These are phyloP conservation scores for Varecia variegata DNA, from an alignment of 2,797 vertebrate genomes.

Conservation along the genomic window DNA sequence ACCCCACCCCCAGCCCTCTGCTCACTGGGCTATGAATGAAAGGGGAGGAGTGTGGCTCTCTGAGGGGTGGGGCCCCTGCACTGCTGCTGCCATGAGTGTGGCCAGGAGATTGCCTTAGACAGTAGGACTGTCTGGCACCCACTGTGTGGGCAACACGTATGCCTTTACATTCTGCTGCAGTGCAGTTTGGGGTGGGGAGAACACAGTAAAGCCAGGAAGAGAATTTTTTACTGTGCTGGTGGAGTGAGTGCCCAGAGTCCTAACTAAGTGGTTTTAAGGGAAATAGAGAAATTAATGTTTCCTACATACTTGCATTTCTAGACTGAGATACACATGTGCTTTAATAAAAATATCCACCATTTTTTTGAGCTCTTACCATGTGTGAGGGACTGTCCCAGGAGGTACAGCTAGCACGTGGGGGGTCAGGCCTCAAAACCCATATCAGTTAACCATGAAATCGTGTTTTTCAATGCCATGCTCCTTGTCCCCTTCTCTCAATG, in stretches of 20 bases:
- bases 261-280: not conserved
- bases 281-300: not conserved
- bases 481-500: not conserved
- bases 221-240: not conserved
- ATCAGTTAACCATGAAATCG: not conserved
- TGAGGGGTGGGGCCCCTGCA: too few relatives aligned
- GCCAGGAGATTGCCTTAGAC: not conserved
- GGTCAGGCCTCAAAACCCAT: not conserved
- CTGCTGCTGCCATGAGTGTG: not conserved
- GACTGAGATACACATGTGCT: not conserved
- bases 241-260: not conserved
- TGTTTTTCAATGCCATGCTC: not conserved
- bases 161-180: not conserved
- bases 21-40: accelerated
- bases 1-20: accelerated
- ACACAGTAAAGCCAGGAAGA: not conserved
- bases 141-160: not conserved
- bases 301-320: not conserved
- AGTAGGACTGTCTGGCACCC: too few relatives aligned
- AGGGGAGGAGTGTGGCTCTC: not conserved
- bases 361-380: not conserved
- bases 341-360: not conserved
- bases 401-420: accelerated
- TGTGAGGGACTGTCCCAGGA: accelerated
- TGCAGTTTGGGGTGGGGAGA: not conserved